A percentile compares a stretch with the other conserved stretches of the same genome.
Evolutionary conservation across 2,797 vertebrate species (phyloP).

Genomic region (Sardinella longiceps): DNA sequence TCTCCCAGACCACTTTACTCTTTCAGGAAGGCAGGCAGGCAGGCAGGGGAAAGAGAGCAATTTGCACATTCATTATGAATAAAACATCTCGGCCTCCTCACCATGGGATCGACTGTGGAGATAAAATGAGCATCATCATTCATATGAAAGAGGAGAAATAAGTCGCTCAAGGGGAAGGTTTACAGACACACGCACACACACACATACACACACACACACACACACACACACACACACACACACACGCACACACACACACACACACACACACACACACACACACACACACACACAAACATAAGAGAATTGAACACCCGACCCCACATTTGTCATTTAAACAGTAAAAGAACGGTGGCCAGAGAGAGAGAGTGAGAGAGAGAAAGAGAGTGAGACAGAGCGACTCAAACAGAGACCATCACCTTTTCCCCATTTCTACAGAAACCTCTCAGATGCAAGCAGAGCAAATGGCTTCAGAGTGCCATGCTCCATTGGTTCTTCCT

Average conservation of each 20-base stretch:
- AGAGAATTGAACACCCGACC: not conserved
- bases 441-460: constrained; percentile 28
- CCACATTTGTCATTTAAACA: not conserved
- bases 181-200: constrained; percentile 26
- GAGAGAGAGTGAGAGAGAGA: not conserved
- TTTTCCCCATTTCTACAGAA: constrained; percentile 11
- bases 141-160: constrained; percentile 25
- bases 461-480: constrained; percentile 62
- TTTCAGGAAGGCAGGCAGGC: not conserved
- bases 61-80: constrained; percentile 25
- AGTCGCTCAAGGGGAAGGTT: constrained; percentile 14
- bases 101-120: constrained; percentile 12
- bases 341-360: constrained; percentile 23
- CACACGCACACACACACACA: not conserved
- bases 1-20: not conserved
- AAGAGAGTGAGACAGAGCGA: not conserved
- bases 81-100: constrained; percentile 17
- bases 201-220: not conserved
- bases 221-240: not conserved
- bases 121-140: constrained; percentile 28
- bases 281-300: not conserved
- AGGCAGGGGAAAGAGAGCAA: not conserved
- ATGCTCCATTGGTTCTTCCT: constrained; percentile 60
- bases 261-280: not conserved
- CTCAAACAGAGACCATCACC: not conserved